These are phyloP conservation scores for Athalia cordata DNA, from an alignment of 2,888 invertebrate species.

Conservation along the genomic window DNA sequence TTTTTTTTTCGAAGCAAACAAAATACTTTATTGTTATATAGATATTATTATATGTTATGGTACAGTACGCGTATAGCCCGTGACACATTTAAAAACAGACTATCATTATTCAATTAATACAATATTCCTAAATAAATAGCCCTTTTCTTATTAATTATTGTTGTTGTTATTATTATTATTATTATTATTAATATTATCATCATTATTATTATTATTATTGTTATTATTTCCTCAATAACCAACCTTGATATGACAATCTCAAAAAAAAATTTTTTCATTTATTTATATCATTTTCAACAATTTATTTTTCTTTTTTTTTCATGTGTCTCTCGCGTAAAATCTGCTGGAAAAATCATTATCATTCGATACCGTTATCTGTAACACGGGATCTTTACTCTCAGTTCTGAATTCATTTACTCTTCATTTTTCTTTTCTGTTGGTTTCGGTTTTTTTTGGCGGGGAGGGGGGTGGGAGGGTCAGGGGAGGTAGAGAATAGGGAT, in stretches of 20 bases:
- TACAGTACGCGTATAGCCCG: conserved; percentile 73
- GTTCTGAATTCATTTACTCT: conserved; percentile 48
- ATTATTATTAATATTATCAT: neutral
- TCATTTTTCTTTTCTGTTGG: conserved; percentile 9
- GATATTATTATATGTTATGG: conserved; percentile 66
- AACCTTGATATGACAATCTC: conserved; percentile 72
- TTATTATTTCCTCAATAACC: conserved; percentile 68
- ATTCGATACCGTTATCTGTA: conserved; percentile 62
- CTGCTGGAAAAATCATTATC: conserved; percentile 63
- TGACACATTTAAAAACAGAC: conserved; percentile 73
- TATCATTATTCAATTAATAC: conserved; percentile 64
- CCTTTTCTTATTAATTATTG: conserved; percentile 65
- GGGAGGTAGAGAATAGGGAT: no score
- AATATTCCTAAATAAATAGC: conserved; percentile 73
- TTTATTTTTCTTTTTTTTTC: conserved; percentile 53
- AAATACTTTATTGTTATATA: conserved; percentile 72
- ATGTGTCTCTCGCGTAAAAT: conserved; percentile 52
- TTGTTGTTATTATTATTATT: neutral
- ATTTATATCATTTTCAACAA: conserved; percentile 46
- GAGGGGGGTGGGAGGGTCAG: no score
- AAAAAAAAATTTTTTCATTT: conserved; percentile 57
- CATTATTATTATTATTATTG: conserved; percentile 47
- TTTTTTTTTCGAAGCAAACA: conserved; percentile 69
- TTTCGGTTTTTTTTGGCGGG: no score
- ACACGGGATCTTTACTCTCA: conserved; percentile 56